Evolutionary conservation across 2,888 invertebrate genomes (phyloP).

Genomic region (Pyrgus malvae): DNA sequence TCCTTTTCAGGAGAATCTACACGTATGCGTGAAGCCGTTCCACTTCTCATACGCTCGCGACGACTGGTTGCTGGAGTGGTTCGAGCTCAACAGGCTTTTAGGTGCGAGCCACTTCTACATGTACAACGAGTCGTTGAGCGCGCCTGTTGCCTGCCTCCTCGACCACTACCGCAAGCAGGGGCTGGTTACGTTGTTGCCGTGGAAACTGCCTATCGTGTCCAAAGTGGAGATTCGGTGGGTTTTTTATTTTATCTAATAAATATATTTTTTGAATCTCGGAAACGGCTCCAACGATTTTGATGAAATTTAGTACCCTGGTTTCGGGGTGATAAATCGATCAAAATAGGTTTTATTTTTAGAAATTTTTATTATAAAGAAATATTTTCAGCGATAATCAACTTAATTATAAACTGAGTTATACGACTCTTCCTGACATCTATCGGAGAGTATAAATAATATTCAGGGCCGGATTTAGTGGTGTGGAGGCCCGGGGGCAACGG

Average conservation of each 20-base stretch:
- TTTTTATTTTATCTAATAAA: not conserved
- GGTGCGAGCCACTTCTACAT: slow-evolving; percentile 94
- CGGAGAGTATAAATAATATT: too few species aligned
- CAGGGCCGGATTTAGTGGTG: too few species aligned
- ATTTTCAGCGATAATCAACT: too few species aligned
- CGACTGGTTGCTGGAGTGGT: slow-evolving; percentile 92
- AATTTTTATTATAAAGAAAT: too few species aligned
- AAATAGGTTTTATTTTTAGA: too few species aligned
- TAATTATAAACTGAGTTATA: too few species aligned
- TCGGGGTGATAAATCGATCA: too few species aligned
- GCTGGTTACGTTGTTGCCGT: slow-evolving; percentile 87
- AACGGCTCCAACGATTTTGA: too few species aligned
- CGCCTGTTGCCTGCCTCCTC: slow-evolving; percentile 89
- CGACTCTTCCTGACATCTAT: too few species aligned
- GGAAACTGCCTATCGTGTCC: slow-evolving; percentile 93
- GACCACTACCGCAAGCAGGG: slow-evolving; percentile 85
- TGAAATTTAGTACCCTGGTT: too few species aligned
- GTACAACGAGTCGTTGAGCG: slow-evolving; percentile 94
- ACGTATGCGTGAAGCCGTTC: slow-evolving; percentile 94
- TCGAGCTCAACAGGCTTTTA: slow-evolving; percentile 91
- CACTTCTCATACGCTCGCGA: slow-evolving; percentile 94
- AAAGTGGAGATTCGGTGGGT: slow-evolving; percentile 89
- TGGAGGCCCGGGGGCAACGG: too few species aligned
- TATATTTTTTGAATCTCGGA: too few species aligned
- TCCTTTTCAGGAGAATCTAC: slow-evolving; percentile 83